A percentile compares a stretch with the other conserved stretches of the same genome.
phyloP scores from a whole-genome alignment of 2,113 vertebrate species.

The Neolamprologus fasciatus region DNA sequence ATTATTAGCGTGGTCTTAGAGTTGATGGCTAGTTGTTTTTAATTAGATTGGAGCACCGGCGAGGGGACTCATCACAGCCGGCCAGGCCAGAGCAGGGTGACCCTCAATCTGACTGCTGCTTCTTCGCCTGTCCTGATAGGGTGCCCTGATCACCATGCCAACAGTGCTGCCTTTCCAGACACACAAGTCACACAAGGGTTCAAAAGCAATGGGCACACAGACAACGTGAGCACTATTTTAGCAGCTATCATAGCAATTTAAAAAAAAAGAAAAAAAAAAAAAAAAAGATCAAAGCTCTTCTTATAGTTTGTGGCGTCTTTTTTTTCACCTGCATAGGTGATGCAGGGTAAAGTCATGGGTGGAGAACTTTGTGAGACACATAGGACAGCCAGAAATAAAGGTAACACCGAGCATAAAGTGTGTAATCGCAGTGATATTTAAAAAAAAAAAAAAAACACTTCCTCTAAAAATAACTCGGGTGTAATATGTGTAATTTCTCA shows the following conservation, averaged over 20 bases:
- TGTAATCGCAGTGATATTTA: background rate
- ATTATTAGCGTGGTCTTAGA: background rate
- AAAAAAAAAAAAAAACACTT: background rate
- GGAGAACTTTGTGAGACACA: slow-evolving; percentile 62
- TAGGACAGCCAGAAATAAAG: slow-evolving; percentile 72
- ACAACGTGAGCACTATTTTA: slow-evolving; percentile 73
- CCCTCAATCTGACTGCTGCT: slow-evolving; percentile 87
- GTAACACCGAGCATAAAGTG: slow-evolving; percentile 60
- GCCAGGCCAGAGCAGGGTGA: slow-evolving; percentile 80
- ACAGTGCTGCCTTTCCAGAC: slow-evolving; percentile 49
- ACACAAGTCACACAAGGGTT: slow-evolving; percentile 43
- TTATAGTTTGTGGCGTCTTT: background rate
- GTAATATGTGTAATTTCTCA: background rate
- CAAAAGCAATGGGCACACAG: slow-evolving; percentile 61
- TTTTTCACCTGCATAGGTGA: slow-evolving; percentile 60
- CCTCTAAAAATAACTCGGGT: background rate
- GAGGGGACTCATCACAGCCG: slow-evolving; percentile 72
- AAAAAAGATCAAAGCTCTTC: background rate
- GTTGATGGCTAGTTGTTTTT: slow-evolving; percentile 6
- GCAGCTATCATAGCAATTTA: background rate
- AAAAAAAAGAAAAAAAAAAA: background rate
- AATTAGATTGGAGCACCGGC: slow-evolving; percentile 76
- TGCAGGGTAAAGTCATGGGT: slow-evolving; percentile 66
- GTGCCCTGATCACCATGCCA: slow-evolving; percentile 75
- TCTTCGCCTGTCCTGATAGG: slow-evolving; percentile 81